Conservation (phyloP, 1,140 invertebrate species). For the Protaetia brevitarsis region DNA sequence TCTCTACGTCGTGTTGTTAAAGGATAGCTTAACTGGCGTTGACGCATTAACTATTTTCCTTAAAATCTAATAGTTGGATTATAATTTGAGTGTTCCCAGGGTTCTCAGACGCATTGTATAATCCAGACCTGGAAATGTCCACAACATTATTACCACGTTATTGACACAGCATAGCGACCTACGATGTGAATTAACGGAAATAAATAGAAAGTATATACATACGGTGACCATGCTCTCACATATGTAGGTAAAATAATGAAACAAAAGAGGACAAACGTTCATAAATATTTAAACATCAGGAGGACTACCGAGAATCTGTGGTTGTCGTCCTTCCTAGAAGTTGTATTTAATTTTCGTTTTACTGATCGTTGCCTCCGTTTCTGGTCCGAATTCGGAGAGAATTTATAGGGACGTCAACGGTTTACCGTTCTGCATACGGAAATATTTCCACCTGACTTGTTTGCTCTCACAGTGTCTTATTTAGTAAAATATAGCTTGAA, state of each 20-base stretch:
- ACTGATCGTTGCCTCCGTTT: not conserved
- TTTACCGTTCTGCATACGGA: constrained; percentile 3
- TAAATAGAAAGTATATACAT: constrained; percentile 4
- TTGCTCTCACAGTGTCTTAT: no score
- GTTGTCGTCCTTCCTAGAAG: not conserved
- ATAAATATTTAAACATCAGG: constrained; percentile 9
- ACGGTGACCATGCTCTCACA: not conserved
- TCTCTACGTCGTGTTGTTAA: no score
- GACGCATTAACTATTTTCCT: no score
- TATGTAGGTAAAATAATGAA: not conserved
- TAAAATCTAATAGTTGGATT: no score
- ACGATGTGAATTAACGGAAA: not conserved
- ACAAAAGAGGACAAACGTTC: constrained; percentile 6
- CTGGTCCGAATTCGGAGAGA: not conserved
- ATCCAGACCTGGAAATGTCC: no score
- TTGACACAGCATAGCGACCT: no score
- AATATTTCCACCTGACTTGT: constrained; percentile 12
- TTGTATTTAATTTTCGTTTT: constrained; percentile 11
- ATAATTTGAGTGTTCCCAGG: no score
- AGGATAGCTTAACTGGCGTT: no score
- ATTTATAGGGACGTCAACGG: constrained; percentile 8
- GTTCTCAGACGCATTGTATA: no score
- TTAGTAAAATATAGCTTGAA: no score
- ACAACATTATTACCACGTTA: no score
- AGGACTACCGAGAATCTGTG: constrained; percentile 1